Evolutionary conservation across 2,888 invertebrate species (phyloP).

Genomic region (Rotaria socialis): DNA sequence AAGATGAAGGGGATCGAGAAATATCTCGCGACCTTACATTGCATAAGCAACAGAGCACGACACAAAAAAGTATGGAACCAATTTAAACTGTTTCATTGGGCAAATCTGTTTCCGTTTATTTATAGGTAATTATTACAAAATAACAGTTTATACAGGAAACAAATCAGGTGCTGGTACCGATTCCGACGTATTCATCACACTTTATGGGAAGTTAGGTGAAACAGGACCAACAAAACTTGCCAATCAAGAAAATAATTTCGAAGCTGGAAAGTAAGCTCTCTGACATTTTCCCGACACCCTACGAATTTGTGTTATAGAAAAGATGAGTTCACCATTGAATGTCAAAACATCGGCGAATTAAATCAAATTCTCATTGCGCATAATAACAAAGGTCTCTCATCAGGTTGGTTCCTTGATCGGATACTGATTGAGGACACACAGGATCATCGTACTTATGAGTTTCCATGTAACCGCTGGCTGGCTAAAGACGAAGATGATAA

Average conservation of each 20-base stretch:
- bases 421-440: slow-evolving; percentile 56
- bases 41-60: slow-evolving; percentile 52
- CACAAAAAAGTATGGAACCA: not conserved
- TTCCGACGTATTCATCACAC: slow-evolving; percentile 56
- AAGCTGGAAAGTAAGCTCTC: slow-evolving; percentile 54
- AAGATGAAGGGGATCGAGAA: slow-evolving; percentile 57
- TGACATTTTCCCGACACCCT: too few relatives aligned
- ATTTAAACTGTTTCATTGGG: not conserved
- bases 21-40: slow-evolving; percentile 58
- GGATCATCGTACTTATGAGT: slow-evolving; percentile 56
- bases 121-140: slow-evolving; percentile 46
- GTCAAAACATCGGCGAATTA: slow-evolving; percentile 54
- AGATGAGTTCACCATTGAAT: slow-evolving; percentile 56
- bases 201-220: slow-evolving; percentile 58
- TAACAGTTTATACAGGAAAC: slow-evolving; percentile 57
- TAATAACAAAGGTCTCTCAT: slow-evolving; percentile 56
- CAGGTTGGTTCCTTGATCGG: slow-evolving; percentile 59
- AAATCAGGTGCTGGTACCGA: slow-evolving; percentile 58
- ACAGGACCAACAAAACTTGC: slow-evolving; percentile 55
- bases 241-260: slow-evolving; percentile 56
- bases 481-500: slow-evolving; percentile 58
- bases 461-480: slow-evolving; percentile 57
- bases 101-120: slow-evolving; percentile 48
- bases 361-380: slow-evolving; percentile 57
- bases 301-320: slow-evolving; percentile 49